Evolutionary conservation across 2,888 invertebrate genomes (phyloP).

Genomic region (Villa cingulata): DNA sequence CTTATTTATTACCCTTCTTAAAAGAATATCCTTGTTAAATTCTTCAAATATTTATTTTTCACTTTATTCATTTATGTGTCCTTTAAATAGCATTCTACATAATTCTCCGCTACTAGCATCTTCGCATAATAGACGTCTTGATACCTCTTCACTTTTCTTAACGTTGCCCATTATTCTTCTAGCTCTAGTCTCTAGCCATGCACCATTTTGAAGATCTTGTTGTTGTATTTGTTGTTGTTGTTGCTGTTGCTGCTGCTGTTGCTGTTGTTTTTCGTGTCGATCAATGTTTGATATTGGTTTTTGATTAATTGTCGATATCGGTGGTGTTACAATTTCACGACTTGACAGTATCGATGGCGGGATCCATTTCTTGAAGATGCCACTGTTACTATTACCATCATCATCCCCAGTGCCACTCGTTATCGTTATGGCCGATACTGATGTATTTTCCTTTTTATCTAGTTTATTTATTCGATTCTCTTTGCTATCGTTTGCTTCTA

Average conservation of each 20-base stretch:
- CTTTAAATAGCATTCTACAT: constrained; percentile 26
- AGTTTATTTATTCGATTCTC: constrained; percentile 3
- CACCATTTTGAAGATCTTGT: constrained; percentile 13
- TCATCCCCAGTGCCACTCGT: not conserved
- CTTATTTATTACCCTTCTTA: no score
- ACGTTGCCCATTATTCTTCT: constrained; percentile 25
- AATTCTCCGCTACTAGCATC: constrained; percentile 23
- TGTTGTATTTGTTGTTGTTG: not conserved
- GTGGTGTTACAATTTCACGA: not conserved
- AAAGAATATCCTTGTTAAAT: no score
- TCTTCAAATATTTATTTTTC: not conserved
- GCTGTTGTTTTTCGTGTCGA: not conserved
- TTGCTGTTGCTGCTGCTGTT: not conserved
- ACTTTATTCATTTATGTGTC: constrained; percentile 13
- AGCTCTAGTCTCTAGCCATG: constrained; percentile 21
- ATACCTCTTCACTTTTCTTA: constrained; percentile 24
- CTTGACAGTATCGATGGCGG: constrained; percentile 11
- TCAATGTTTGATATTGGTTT: not conserved
- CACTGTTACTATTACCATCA: not conserved
- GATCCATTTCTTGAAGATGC: constrained; percentile 6
- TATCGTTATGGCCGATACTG: no score
- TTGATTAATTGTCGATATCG: no score
- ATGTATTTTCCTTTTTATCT: not conserved
- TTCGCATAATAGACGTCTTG: constrained; percentile 23
- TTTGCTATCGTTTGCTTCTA: not conserved